Percentiles rank a stretch among this genome's conserved stretches.
Evolutionary conservation across 2,113 vertebrate genomes (phyloP).

Genomic region (Piprites chloris): DNA sequence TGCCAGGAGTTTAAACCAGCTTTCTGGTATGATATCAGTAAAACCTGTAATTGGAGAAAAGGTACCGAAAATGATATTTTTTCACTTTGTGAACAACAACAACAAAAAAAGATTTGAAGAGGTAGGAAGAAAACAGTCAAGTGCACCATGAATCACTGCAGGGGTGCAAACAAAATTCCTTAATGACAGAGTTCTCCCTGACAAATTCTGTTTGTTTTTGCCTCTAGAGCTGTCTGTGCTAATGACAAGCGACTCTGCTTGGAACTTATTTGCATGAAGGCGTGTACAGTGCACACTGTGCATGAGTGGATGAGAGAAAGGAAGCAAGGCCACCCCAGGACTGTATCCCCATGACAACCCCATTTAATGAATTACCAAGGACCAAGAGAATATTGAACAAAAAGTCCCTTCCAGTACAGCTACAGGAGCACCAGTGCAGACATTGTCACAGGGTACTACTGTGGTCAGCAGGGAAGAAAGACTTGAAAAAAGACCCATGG

Average conservation of each 20-base stretch:
- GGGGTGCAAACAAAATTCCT: constrained; percentile 17
- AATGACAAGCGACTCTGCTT: constrained; percentile 15
- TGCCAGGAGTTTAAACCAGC: not conserved
- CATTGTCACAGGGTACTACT: not conserved
- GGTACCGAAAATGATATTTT: not conserved
- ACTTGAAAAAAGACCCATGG: not conserved
- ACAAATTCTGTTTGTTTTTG: constrained; percentile 40
- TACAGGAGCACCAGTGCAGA: not conserved
- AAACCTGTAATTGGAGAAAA: not conserved
- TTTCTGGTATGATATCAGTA: not conserved
- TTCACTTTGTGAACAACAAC: not conserved
- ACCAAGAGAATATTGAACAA: not conserved
- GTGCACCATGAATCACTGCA: constrained; percentile 20
- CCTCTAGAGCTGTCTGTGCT: not conserved
- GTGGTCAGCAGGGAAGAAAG: not conserved
- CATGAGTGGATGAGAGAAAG: not conserved
- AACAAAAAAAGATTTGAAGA: not conserved
- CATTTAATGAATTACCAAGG: not conserved
- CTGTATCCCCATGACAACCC: constrained; percentile 22
- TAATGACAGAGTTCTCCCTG: constrained; percentile 22
- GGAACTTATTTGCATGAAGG: constrained; percentile 32
- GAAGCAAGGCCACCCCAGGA: not conserved
- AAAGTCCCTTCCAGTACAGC: not conserved
- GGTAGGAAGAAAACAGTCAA: not conserved
- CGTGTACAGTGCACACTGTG: not conserved